phyloP scores from a whole-genome alignment of 1,140 invertebrate species.

The Belonocnema kinseyi region DNA sequence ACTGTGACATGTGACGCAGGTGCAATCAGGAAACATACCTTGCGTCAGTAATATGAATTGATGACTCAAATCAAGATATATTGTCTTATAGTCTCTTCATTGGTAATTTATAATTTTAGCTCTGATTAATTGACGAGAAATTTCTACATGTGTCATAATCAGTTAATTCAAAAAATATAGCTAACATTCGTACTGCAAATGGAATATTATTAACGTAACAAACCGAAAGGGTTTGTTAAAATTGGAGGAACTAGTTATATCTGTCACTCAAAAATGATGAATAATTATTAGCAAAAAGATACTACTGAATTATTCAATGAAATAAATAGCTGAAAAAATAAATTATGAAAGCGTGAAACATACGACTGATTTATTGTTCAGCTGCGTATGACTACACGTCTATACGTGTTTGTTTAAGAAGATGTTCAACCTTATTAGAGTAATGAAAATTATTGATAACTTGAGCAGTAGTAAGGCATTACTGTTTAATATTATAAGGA shows the following conservation, averaged over 20 bases:
- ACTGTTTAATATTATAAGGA: no score
- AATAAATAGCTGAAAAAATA: neutral
- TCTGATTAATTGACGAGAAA: neutral
- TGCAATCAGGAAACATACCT: neutral
- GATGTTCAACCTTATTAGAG: no score
- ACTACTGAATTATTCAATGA: neutral
- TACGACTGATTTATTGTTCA: neutral
- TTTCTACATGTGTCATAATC: neutral
- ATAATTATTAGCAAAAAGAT: neutral
- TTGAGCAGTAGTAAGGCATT: no score
- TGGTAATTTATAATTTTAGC: neutral
- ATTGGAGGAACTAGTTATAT: neutral
- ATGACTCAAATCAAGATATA: neutral
- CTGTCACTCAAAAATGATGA: neutral
- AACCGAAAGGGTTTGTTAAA: neutral
- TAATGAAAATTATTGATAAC: no score
- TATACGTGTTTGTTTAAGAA: no score
- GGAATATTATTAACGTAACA: neutral
- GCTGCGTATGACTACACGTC: no score
- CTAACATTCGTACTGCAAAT: neutral
- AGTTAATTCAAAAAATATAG: neutral
- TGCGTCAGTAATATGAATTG: slow-evolving; percentile 5
- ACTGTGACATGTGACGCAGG: neutral
- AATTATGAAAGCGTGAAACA: neutral
- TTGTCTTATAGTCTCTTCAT: neutral